Evolutionary conservation across 1,140 invertebrate genomes (phyloP), one percentile per base, ranked within the genome.

Genomic region (Trichonephila clavata): DNA sequence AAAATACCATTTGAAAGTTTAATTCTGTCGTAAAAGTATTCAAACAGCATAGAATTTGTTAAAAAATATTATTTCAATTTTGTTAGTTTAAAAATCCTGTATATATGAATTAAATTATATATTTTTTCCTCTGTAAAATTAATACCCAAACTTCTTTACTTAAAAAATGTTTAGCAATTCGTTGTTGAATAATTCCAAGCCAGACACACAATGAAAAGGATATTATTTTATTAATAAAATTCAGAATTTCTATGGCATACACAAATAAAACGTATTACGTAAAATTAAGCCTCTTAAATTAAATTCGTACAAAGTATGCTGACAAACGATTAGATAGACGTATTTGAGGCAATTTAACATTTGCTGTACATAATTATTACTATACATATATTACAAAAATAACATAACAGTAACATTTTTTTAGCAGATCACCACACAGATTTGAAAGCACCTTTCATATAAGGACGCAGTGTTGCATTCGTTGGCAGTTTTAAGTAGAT

Each of bases 381-480:
- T 92, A 84, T 92, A 92, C 90, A 92, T 84, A 92, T 84, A 84
- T 84, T 92, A 92, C 90, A 92, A 92, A 92, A 84, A 92, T 84
- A 92, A 92, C 60, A 92, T 43, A 21, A 83, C 68, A 71, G 14
- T 61, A 83, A 84, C 60, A 89, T 57, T 80, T 50, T 50, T 60
- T 90, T 80, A 68, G 80, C 80, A 84, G 77, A 92, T 92, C 80
- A 90, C 32, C 57, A 65, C 61, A 81, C 32, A 57, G 87, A 50
- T 84, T 83, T 24, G 24, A 92, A 92, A 92, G 90, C 90, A 92
- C 90, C 90, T 92, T 92, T 90, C 24, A n/a, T 32, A 61, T 80
- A 57, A 80, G 61, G 86, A 63, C 39, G 27, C 86, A 32, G 20
- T 65, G 10, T 87, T 63, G 83, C 43, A 84, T 87, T 39, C 60